Evolutionary conservation across 1,140 invertebrate species (phyloP), one percentile per base, ranked within the genome.

Genomic region (Cotesia vestalis): DNA sequence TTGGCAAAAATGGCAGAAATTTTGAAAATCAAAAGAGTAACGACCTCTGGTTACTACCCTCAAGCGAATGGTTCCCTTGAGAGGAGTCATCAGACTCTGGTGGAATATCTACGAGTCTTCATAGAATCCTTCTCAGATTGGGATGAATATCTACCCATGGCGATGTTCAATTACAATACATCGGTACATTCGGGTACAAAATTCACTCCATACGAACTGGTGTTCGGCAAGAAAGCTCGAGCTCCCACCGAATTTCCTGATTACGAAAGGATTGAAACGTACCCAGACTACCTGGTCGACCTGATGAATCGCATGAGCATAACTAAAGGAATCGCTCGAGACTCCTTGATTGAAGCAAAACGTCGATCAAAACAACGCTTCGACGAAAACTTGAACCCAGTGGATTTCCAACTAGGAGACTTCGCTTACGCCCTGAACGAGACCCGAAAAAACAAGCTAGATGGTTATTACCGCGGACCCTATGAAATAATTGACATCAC

Each of bases 31-130:
- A n/a, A n/a, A n/a, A n/a, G n/a, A n/a, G n/a, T n/a, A n/a, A n/a
- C n/a, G n/a, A n/a, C n/a, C n/a, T n/a, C n/a, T n/a, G n/a, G n/a
- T n/a, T n/a, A n/a, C n/a, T n/a, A n/a, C n/a, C n/a, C n/a, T n/a
- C n/a, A n/a, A n/a, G n/a, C n/a, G n/a, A n/a, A n/a, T n/a, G n/a
- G 69, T 0, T n/a, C 35, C 0, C 12, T 74, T 5, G 69, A 74
- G 14, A 0, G 73, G 1, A 66, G 52, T 9, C 72, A 73, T 53
- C 40, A 14, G 12, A 4, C 53, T 40, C 20, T 69, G 67, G n/a
- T n/a, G n/a, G n/a, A n/a, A n/a, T n/a, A n/a, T n/a, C n/a, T n/a
- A n/a, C n/a, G n/a, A n/a, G n/a, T n/a, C n/a, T n/a, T n/a, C n/a
- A n/a, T n/a, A n/a, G n/a, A n/a, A n/a, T n/a, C n/a, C n/a, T n/a